Evolutionary conservation across 2,888 invertebrate species (phyloP), one percentile per base, ranked within the genome.

Genomic region (Ryuthela nishihirai): DNA sequence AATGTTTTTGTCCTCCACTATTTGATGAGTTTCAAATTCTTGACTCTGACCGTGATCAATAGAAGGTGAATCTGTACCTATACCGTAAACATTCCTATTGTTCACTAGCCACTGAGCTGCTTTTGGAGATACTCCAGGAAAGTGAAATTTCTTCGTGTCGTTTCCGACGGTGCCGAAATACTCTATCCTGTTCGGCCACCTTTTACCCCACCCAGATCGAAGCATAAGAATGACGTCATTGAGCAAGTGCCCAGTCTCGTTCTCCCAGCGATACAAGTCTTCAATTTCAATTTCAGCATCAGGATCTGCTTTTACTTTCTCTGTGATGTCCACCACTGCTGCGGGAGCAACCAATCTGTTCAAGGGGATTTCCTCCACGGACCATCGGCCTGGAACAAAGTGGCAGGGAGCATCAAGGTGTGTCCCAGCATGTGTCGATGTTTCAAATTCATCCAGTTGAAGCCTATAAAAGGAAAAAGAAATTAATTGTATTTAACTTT

Each of bases 381-480:
- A 74, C 71, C 74, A 73, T 1, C 78, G 78, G 1, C 72, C 67
- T n/a, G 68, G 66, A 36, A 69, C 65, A 67, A 82, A 82, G 67
- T 83, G 83, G 48, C 77, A 77, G 0, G 83, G 83, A 0, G 83
- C 81, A 65, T 83, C 83, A 10, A 83, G 55, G 65, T 84, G 83
- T 0, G 83, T 83, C 0, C 83, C 82, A 0, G 79, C 79, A 67
- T 83, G 83, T 64, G 83, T 82, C 0, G 77, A 76, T 1, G 78
- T 76, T 7, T 72, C 72, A 63, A 81, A 79, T 9, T 78, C 77
- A 63, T 82, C 79, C 1, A 74, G 63, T 39, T 81, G 78, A 59
- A 78, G 79, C 77, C 79, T 60, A n/a, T n/a, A n/a, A n/a, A n/a
- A n/a, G n/a, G n/a, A n/a, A n/a, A n/a, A n/a, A n/a, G n/a, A n/a